These are phyloP conservation scores for Orycteropus afer DNA, from an alignment of 2,113 vertebrate species.

Conservation along the genomic window DNA sequence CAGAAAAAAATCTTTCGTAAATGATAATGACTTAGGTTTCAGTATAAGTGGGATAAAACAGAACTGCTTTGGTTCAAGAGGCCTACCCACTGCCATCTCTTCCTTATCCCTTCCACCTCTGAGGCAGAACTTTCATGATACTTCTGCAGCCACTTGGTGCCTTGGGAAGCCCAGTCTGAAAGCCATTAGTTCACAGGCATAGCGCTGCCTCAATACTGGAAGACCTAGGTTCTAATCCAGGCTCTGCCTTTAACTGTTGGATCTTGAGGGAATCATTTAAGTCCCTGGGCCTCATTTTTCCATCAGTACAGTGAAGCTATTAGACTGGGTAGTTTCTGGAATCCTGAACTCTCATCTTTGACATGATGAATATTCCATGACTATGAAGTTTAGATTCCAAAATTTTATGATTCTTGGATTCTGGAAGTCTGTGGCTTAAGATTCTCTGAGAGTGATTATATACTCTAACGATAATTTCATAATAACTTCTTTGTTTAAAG, in stretches of 20 bases:
- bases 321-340: neutral
- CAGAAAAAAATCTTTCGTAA: neutral
- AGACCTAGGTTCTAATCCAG: neutral
- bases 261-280: neutral
- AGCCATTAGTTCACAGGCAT: neutral
- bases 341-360: neutral
- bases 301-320: neutral
- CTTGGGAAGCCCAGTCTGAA: neutral
- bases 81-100: neutral
- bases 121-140: neutral
- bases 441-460: neutral
- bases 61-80: neutral
- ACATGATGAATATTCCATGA: neutral
- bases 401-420: neutral
- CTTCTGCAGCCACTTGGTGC: neutral
- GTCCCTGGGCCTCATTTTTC: neutral
- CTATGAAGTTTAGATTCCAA: neutral
- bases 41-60: neutral
- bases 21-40: neutral
- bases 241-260: neutral
- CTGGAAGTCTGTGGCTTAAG: neutral
- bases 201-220: fast-evolving
- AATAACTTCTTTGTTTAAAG: neutral
- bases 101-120: neutral
- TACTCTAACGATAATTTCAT: neutral